phyloP scores from a whole-genome alignment of 2,888 invertebrate genomes.

The Amblyteles armatorius region DNA sequence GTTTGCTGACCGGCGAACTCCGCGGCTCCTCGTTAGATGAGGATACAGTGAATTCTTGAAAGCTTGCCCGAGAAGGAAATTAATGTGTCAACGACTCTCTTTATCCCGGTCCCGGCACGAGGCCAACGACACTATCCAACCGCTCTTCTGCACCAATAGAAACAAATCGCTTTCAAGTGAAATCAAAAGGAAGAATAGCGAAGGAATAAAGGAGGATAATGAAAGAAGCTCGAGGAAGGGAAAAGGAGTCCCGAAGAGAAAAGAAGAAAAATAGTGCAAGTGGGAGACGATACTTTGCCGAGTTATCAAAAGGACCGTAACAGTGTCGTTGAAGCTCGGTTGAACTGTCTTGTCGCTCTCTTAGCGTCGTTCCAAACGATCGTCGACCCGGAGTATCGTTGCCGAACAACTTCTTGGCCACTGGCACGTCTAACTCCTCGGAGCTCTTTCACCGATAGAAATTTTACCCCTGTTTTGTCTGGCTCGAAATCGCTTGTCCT shows the following conservation, averaged over 20 bases:
- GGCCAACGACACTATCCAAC: conserved; percentile 50
- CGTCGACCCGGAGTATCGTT: conserved; percentile 62
- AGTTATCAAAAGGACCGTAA: conserved; percentile 72
- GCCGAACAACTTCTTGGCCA: conserved; percentile 51
- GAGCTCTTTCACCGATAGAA: conserved; percentile 62
- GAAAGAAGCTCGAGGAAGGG: conserved; percentile 35
- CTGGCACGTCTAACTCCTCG: conserved; percentile 20
- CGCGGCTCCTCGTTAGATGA: not conserved
- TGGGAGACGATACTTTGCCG: conserved; percentile 66
- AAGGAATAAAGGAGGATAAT: conserved; percentile 63
- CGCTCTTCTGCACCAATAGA: conserved; percentile 10
- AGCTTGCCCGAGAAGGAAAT: not conserved
- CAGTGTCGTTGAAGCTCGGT: conserved; percentile 57
- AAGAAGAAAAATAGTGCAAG: conserved; percentile 36
- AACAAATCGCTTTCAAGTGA: conserved; percentile 20
- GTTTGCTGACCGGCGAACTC: not conserved
- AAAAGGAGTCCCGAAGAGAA: conserved; percentile 47
- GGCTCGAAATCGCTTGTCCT: conserved; percentile 60
- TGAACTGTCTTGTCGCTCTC: not conserved
- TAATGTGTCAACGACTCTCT: conserved; percentile 2
- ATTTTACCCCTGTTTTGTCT: conserved; percentile 64
- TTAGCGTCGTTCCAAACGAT: conserved; percentile 60
- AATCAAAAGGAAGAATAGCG: conserved; percentile 50
- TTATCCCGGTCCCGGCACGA: not conserved
- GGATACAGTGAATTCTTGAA: not conserved